phyloP scores from a whole-genome alignment of 2,888 invertebrate species.

The Ommatoiulus sabulosus region DNA sequence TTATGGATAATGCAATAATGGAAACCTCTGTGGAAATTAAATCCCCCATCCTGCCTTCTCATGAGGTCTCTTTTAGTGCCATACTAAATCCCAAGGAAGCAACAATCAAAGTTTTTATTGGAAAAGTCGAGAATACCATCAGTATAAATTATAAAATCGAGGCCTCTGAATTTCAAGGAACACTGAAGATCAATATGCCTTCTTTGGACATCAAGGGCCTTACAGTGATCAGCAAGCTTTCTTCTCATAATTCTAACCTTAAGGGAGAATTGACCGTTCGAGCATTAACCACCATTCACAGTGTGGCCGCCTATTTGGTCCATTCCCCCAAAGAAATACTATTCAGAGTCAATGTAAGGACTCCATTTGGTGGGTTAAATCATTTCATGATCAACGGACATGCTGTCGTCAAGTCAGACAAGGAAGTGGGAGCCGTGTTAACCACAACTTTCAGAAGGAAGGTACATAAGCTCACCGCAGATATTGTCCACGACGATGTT shows the following conservation, averaged over 20 bases:
- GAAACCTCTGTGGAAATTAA: background rate
- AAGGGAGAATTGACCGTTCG: conserved; percentile 18
- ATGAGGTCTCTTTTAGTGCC: background rate
- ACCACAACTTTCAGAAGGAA: background rate
- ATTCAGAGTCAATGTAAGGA: background rate
- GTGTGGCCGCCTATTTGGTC: background rate
- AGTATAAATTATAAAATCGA: conserved; percentile 37
- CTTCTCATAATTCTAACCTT: background rate
- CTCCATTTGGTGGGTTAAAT: conserved; percentile 23
- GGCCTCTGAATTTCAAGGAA: background rate
- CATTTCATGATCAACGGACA: conserved; percentile 33
- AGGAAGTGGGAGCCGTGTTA: background rate
- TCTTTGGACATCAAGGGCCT: conserved; percentile 13
- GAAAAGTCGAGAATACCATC: conserved; percentile 29
- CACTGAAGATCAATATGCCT: conserved; percentile 17
- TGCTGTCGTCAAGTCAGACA: background rate
- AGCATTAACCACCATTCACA: background rate
- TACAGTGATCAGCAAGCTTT: conserved; percentile 30
- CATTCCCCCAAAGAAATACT: background rate
- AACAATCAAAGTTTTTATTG: background rate
- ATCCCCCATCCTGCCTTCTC: background rate
- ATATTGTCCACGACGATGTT: background rate
- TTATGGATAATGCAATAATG: background rate
- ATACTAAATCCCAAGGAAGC: background rate
- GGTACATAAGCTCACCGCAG: background rate